A percentile compares a stretch with the other conserved stretches of the same genome.
Evolutionary conservation across 2,888 invertebrate genomes (phyloP).

Genomic region (Nysson spinosus): DNA sequence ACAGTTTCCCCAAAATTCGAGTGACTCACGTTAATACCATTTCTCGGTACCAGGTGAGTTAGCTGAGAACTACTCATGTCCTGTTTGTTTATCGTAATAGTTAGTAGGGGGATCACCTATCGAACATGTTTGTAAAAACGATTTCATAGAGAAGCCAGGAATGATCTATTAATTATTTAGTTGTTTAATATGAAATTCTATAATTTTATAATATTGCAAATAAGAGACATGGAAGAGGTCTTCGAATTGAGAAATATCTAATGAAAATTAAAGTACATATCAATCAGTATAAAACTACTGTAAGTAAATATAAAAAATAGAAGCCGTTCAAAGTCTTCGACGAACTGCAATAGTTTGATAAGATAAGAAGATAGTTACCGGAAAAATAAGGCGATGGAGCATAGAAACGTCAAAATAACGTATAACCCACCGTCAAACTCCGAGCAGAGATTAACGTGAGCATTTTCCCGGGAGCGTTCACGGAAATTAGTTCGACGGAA

Average conservation of each 20-base stretch:
- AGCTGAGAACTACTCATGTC: neutral
- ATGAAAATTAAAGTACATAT: too few relatives aligned
- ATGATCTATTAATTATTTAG: too few relatives aligned
- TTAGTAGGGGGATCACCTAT: too few relatives aligned
- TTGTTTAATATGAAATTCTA: neutral
- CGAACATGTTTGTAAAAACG: too few relatives aligned
- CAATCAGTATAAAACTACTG: too few relatives aligned
- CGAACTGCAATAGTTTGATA: too few relatives aligned
- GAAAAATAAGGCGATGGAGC: too few relatives aligned
- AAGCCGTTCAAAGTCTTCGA: too few relatives aligned
- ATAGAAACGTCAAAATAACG: slow-evolving; percentile 1
- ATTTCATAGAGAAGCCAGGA: too few relatives aligned
- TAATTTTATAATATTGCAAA: neutral
- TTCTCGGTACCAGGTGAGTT: neutral
- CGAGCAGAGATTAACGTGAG: slow-evolving; percentile 18
- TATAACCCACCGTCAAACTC: slow-evolving; percentile 17
- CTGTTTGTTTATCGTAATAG: neutral
- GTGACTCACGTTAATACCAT: neutral
- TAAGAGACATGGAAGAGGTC: neutral
- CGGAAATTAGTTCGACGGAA: slow-evolving; percentile 44
- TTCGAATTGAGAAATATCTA: too few relatives aligned
- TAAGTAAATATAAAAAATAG: too few relatives aligned
- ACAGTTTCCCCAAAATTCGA: slow-evolving; percentile 6
- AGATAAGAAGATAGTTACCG: too few relatives aligned
- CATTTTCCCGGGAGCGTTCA: slow-evolving; percentile 7